phyloP scores from a whole-genome alignment of 53 echinoderm and acorn worm species.

The Temnopleurus reevesii region DNA sequence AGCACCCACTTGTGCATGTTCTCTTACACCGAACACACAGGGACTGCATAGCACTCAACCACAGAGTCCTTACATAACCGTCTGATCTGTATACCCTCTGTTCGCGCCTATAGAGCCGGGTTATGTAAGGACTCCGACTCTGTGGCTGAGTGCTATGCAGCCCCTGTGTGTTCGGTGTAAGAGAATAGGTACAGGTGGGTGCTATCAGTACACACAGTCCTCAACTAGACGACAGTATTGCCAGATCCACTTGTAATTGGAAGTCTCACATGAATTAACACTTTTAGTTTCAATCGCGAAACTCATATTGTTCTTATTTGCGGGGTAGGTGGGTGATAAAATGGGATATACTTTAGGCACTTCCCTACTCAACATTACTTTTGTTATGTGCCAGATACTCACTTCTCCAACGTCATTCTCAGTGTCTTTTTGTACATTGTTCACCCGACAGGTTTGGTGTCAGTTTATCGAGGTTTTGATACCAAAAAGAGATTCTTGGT shows the following conservation, averaged over 20 bases:
- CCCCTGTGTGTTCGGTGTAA: too few species aligned
- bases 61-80: too few species aligned
- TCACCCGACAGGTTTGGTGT: neutral
- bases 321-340: neutral
- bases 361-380: conserved; percentile 12
- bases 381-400: conserved; percentile 12
- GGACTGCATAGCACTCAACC: too few species aligned
- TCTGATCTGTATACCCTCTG: too few species aligned
- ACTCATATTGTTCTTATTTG: conserved; percentile 32
- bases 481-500: neutral
- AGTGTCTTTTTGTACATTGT: neutral
- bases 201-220: too few species aligned
- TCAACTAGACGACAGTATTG: too few species aligned
- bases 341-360: neutral
- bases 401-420: conserved; percentile 4
- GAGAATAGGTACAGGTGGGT: too few species aligned
- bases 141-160: too few species aligned
- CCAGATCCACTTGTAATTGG: neutral
- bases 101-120: too few species aligned
- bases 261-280: neutral
- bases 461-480: neutral
- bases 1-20: too few species aligned
- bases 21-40: too few species aligned
- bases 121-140: too few species aligned
- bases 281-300: neutral